Percentiles rank a stretch among this genome's conserved stretches.
phyloP scores from a whole-genome alignment of 2,888 invertebrate species.

The Andrena minutula region DNA sequence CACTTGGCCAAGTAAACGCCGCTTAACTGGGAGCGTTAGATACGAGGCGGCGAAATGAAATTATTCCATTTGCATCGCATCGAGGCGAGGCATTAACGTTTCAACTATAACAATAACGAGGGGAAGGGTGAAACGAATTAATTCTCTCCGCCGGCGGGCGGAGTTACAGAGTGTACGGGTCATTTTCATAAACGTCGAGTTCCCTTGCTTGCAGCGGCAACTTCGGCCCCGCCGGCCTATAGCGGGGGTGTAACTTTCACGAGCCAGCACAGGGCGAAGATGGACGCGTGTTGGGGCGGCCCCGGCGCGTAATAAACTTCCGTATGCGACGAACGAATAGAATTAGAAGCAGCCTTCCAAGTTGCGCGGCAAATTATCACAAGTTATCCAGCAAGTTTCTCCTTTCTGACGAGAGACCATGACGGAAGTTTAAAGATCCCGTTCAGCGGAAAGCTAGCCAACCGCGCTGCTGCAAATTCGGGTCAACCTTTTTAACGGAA shows the following conservation, averaged over 20 bases:
- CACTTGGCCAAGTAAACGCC: conserved; percentile 8
- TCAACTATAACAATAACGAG: conserved; percentile 19
- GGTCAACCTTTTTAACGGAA: neutral
- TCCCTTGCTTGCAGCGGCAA: conserved; percentile 17
- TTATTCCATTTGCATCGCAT: conserved; percentile 32
- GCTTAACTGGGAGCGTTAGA: neutral
- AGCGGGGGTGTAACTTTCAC: conserved; percentile 37
- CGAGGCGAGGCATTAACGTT: conserved; percentile 15
- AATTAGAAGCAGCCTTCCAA: conserved; percentile 58
- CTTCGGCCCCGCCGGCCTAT: conserved; percentile 46
- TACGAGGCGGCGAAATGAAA: conserved; percentile 20
- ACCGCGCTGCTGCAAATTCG: neutral
- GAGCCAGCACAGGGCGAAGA: conserved; percentile 47
- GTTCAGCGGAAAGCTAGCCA: neutral
- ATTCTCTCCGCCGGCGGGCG: conserved; percentile 2
- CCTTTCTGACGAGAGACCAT: neutral
- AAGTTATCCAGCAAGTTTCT: conserved; percentile 46
- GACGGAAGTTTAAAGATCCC: neutral
- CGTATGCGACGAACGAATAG: conserved; percentile 60
- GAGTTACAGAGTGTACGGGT: neutral
- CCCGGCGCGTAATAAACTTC: conserved; percentile 56
- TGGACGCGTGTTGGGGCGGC: conserved; percentile 47
- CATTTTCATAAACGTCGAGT: conserved; percentile 38
- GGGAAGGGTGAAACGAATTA: conserved; percentile 40
- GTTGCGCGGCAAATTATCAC: conserved; percentile 59